phyloP scores from a whole-genome alignment of 1,140 invertebrate species.

The Pararge aegeria region DNA sequence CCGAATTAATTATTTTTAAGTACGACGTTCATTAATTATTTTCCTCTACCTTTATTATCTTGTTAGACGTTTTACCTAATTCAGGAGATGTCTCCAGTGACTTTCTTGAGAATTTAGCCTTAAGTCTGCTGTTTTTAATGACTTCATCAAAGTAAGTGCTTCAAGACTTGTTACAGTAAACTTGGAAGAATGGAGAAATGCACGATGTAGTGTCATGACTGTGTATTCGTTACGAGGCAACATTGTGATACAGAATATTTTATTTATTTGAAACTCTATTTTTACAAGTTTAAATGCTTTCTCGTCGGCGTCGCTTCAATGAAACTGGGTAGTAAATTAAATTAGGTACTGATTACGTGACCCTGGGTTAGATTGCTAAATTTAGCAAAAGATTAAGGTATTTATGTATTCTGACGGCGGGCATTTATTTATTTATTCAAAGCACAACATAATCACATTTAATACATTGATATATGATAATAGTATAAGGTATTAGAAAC shows the following conservation, averaged over 20 bases:
- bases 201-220: conserved; percentile 1
- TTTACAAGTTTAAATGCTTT: too few species aligned
- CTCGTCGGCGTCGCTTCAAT: too few species aligned
- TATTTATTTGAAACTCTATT: too few species aligned
- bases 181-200: conserved; percentile 4
- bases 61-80: conserved; percentile 6
- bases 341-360: too few species aligned
- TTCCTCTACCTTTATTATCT: conserved; percentile 6
- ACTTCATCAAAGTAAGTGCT: conserved; percentile 33
- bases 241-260: background rate
- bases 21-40: background rate
- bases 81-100: conserved; percentile 3
- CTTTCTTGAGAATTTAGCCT: conserved; percentile 12
- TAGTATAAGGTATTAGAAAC: too few species aligned
- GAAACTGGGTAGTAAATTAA: too few species aligned
- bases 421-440: too few species aligned
- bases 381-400: too few species aligned
- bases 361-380: too few species aligned
- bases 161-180: conserved; percentile 11
- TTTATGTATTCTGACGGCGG: too few species aligned
- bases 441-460: too few species aligned
- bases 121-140: conserved; percentile 29
- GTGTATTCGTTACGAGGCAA: background rate
- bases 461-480: too few species aligned
- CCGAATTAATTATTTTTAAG: background rate